Evolutionary conservation across 2,888 invertebrate species (phyloP), one percentile per base, ranked within the genome.

Genomic region (Ormyrus labotus): DNA sequence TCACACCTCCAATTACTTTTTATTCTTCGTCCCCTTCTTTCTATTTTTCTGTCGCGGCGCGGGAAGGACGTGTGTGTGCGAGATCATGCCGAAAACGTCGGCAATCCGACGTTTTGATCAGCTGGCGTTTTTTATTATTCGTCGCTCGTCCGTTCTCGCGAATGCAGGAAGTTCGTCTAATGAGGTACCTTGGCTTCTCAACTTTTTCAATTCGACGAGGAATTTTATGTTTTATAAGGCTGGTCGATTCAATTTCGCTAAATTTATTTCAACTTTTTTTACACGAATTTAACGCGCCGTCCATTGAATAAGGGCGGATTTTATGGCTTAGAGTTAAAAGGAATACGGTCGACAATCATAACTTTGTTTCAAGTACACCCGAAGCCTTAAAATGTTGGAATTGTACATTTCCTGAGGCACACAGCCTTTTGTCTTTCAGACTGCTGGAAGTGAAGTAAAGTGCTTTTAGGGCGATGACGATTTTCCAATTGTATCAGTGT

Each of bases 1-100:
- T 67, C 73, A 69, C 63, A 45, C 58, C 65, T 69, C 68, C 71
- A 81, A 74, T 83, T 83, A 83, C 82, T 83, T 80, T 83, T 81
- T 80, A 76, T 78, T 76, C 82, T 73, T 19, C 63, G 53, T 74
- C n/a, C 72, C 19, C 64, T 65, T 76, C 57, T 57, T 82, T 48
- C 64, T 60, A 51, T 63, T 48, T 50, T 58, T 13, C 34, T 68
- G 70, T 70, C 65, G n/a, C 10, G n/a, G 8, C 7, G 9, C 5
- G 34, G 50, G 67, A 60, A 67, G 50, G 47, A 11, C 8, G 34
- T 19, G 74, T 19, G 74, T n/a, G 34, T 19, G 19, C 19, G 19
- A 19, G 19, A 19, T 34, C 3, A 60, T 50, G 34, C 50, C 61
- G 34, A 71, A 71, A 75, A 71, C 65, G 19, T 57, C 8, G 8